These are phyloP conservation scores for Adrianichthys oophorus DNA, from an alignment of 2,797 vertebrate genomes.

Conservation along the genomic window DNA sequence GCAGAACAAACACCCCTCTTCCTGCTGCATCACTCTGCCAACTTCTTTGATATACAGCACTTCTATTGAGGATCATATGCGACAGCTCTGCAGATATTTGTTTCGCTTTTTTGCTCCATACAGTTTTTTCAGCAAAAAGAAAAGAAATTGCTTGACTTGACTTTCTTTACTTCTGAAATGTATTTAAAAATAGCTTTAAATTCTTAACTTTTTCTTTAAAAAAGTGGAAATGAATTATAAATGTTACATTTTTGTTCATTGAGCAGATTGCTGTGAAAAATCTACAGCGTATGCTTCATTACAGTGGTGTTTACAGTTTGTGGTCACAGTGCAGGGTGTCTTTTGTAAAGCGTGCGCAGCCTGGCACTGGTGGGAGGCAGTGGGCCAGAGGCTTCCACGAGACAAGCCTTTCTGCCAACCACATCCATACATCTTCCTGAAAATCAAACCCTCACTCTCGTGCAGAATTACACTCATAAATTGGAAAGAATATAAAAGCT, in stretches of 20 bases:
- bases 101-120: slow-evolving; percentile 1
- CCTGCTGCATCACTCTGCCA: slow-evolving; percentile 36
- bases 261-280: slow-evolving; percentile 25
- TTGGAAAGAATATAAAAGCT: slow-evolving; percentile 3
- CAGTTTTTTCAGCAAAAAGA: not conserved
- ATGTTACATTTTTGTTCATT: slow-evolving; percentile 1
- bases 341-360: slow-evolving; percentile 43
- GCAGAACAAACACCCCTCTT: slow-evolving; percentile 58
- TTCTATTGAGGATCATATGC: slow-evolving; percentile 11
- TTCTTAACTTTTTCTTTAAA: no score
- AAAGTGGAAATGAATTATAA: no score
- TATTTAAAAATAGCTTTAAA: no score
- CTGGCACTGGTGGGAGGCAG: slow-evolving; percentile 73
- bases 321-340: slow-evolving; percentile 56
- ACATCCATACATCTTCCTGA: slow-evolving; percentile 31
- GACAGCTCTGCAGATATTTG: not conserved
- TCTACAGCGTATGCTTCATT: slow-evolving; percentile 58
- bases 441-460: slow-evolving; percentile 17
- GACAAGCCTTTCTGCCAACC: slow-evolving; percentile 33
- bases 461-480: not conserved
- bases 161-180: no score
- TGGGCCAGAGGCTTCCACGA: slow-evolving; percentile 61
- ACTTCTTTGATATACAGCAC: slow-evolving; percentile 27
- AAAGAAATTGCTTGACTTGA: not conserved
- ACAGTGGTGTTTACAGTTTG: slow-evolving; percentile 54